Conservation (phyloP, 2,888 invertebrate species). For the Melanostoma scalare region DNA sequence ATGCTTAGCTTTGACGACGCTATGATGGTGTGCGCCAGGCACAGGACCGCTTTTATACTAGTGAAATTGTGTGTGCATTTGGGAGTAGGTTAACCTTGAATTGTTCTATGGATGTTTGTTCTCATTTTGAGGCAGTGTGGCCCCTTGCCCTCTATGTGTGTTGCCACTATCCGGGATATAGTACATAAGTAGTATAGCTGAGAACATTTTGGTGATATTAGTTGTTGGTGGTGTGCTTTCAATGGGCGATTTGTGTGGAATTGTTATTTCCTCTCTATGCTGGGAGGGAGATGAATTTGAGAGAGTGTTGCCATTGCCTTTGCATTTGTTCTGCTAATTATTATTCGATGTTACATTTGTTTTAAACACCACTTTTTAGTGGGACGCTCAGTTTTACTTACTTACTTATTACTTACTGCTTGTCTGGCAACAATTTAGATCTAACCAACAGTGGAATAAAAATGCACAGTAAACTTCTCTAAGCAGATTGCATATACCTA, state of each 20-base stretch:
- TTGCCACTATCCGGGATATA: slow-evolving; percentile 17
- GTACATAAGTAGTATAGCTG: neutral
- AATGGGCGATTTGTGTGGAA: slow-evolving; percentile 7
- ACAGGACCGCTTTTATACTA: slow-evolving; percentile 40
- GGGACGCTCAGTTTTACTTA: too few relatives aligned
- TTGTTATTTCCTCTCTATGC: slow-evolving; percentile 3
- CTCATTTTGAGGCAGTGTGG: slow-evolving; percentile 35
- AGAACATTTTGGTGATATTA: slow-evolving; percentile 29
- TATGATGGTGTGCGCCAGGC: slow-evolving; percentile 8
- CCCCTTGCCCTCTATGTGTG: slow-evolving; percentile 11
- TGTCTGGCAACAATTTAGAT: too few relatives aligned
- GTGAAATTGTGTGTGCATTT: slow-evolving; percentile 65
- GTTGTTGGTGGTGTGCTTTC: slow-evolving; percentile 22
- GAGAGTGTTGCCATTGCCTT: slow-evolving; percentile 32
- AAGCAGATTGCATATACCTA: too few relatives aligned
- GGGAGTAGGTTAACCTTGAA: slow-evolving; percentile 67
- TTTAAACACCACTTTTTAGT: too few relatives aligned
- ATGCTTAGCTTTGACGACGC: slow-evolving; percentile 24
- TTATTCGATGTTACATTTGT: too few relatives aligned
- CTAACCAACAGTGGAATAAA: too few relatives aligned
- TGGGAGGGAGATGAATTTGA: slow-evolving; percentile 8
- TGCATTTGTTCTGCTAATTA: neutral
- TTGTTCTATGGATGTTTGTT: slow-evolving; percentile 28
- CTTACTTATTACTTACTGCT: too few relatives aligned
- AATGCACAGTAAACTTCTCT: too few relatives aligned